Evolutionary conservation across 2,797 vertebrate species (phyloP).

Genomic region (Eurystomus glaucurus): DNA sequence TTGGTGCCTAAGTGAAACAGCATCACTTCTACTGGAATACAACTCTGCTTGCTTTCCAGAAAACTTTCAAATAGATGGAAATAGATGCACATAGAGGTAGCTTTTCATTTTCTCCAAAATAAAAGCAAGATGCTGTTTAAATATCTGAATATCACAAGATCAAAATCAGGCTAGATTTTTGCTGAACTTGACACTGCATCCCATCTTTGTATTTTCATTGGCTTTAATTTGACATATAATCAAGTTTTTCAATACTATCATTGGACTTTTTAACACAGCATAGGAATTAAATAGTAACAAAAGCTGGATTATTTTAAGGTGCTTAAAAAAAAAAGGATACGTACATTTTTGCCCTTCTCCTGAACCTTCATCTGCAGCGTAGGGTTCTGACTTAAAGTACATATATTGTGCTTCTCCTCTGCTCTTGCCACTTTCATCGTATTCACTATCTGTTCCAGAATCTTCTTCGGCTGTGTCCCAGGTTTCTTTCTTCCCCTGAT

Average conservation of each 20-base stretch:
- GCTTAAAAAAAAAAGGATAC: conserved; percentile 30
- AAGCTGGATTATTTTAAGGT: not conserved
- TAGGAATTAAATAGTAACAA: not conserved
- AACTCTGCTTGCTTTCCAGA: not conserved
- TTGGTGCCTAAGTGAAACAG: not conserved
- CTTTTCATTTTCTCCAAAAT: not conserved
- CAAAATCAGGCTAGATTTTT: not conserved
- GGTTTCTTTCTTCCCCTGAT: conserved; percentile 97
- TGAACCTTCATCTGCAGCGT: conserved; percentile 86
- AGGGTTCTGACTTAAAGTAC: conserved; percentile 94
- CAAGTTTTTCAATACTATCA: not conserved
- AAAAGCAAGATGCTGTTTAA: not conserved
- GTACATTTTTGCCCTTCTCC: conserved; percentile 93
- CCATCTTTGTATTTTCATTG: not conserved
- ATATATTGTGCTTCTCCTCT: conserved; percentile 91
- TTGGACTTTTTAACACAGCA: not conserved
- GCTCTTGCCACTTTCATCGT: conserved; percentile 96
- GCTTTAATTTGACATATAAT: not conserved
- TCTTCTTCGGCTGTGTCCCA: conserved; percentile 99
- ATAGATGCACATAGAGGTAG: not conserved
- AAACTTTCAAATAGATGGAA: not conserved
- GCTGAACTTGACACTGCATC: not conserved
- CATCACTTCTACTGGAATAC: not conserved
- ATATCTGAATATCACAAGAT: not conserved
- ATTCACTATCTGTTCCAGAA: conserved; percentile 98